A percentile compares a stretch with the other conserved stretches of the same genome.
phyloP scores from a whole-genome alignment of 1,140 invertebrate genomes.

The Pogonomyrmex barbatus region DNA sequence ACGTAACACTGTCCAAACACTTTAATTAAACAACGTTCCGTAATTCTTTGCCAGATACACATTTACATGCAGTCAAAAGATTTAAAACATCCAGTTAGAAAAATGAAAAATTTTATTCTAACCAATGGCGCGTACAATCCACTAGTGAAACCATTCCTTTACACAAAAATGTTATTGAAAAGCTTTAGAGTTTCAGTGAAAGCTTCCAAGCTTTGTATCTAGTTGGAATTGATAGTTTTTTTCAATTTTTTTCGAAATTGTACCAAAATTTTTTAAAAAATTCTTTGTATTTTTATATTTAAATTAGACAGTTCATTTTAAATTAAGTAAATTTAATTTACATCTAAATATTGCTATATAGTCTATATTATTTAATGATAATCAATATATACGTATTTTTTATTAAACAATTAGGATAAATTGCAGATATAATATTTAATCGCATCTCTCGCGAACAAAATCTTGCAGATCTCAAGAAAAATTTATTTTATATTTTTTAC shows the following conservation, averaged over 20 bases:
- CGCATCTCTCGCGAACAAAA: background rate
- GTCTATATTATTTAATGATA: background rate
- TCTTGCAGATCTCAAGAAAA: background rate
- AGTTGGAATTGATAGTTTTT: conserved; percentile 36
- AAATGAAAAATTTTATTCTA: conserved; percentile 45
- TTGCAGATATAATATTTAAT: background rate
- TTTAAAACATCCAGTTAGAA: conserved; percentile 37
- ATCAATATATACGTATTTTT: background rate
- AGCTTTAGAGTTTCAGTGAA: conserved; percentile 32
- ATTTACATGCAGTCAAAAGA: conserved; percentile 5
- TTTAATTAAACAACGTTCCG: conserved; percentile 14
- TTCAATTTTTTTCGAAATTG: conserved; percentile 41
- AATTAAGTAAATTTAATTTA: background rate
- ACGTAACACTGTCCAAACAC: background rate
- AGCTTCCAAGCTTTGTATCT: conserved; percentile 40
- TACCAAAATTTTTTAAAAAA: conserved; percentile 26
- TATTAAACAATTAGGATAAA: background rate
- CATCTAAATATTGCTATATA: background rate
- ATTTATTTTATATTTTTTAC: background rate
- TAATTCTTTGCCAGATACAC: conserved; percentile 22
- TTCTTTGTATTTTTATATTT: background rate
- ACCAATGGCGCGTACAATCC: conserved; percentile 18
- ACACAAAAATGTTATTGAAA: conserved; percentile 56
- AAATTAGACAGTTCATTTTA: background rate
- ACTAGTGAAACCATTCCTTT: conserved; percentile 37